Evolutionary conservation across 1,140 invertebrate species (phyloP).

Genomic region (Popillia japonica): DNA sequence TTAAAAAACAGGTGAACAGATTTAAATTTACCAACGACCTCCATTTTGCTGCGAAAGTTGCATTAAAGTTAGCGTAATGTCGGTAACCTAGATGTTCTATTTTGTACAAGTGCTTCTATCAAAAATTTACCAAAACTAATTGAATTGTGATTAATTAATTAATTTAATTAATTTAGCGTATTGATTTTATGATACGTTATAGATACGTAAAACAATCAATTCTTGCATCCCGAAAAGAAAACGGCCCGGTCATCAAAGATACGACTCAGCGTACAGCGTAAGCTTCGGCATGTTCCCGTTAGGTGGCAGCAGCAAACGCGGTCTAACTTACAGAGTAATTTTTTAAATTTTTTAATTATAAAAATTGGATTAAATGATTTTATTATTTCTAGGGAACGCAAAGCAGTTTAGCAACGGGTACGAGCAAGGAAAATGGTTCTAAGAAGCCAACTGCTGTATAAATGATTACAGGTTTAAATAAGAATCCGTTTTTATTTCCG

Average conservation of each 20-base stretch:
- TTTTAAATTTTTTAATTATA: slow-evolving; percentile 27
- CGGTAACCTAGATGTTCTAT: not conserved
- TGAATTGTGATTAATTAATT: not conserved
- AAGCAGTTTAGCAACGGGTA: slow-evolving; percentile 46
- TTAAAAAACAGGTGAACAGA: slow-evolving; percentile 63
- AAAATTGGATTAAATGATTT: not conserved
- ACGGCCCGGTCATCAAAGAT: slow-evolving; percentile 46
- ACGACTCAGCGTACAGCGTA: slow-evolving; percentile 53
- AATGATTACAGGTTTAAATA: slow-evolving; percentile 8
- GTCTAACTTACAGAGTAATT: slow-evolving; percentile 46
- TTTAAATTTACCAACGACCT: not conserved
- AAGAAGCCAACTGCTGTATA: slow-evolving; percentile 49
- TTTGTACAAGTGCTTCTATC: too few relatives aligned
- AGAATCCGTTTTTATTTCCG: not conserved
- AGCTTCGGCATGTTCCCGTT: slow-evolving; percentile 52
- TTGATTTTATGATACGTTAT: not conserved
- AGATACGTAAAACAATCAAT: slow-evolving; percentile 50
- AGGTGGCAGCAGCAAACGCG: slow-evolving; percentile 46
- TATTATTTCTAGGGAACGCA: slow-evolving; percentile 50
- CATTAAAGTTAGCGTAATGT: not conserved
- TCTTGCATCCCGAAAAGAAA: slow-evolving; percentile 46
- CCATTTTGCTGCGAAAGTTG: not conserved
- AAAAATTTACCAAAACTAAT: not conserved
- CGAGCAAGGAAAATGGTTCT: slow-evolving; percentile 50
- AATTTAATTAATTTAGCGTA: too few relatives aligned